phyloP scores from a whole-genome alignment of 2,888 invertebrate genomes.

The Lochmaea capreae region DNA sequence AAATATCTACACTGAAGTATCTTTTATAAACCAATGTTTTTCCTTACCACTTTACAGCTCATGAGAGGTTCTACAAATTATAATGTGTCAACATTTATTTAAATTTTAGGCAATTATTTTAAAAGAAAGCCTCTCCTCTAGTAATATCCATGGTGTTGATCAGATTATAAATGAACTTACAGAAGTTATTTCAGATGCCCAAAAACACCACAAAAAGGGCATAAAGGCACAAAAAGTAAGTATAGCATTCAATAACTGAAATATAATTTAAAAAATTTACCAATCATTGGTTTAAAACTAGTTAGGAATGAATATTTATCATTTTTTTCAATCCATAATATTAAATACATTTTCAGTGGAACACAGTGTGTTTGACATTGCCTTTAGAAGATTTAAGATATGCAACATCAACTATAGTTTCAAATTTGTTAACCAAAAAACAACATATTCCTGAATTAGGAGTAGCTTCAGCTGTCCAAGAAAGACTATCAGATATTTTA shows the following conservation, averaged over 20 bases:
- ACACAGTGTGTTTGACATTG: slow-evolving; percentile 85
- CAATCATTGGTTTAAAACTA: no score
- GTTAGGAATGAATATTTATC: no score
- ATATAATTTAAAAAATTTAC: no score
- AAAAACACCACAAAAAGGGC: slow-evolving; percentile 81
- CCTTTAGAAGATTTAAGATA: slow-evolving; percentile 83
- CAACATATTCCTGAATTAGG: slow-evolving; percentile 87
- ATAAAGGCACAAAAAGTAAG: slow-evolving; percentile 90
- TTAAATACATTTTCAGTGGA: slow-evolving; percentile 77
- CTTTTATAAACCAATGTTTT: no score
- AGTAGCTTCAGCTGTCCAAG: slow-evolving; percentile 89
- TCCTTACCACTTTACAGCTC: no score
- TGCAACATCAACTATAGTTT: slow-evolving; percentile 83
- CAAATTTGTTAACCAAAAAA: slow-evolving; percentile 84
- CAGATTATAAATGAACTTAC: slow-evolving; percentile 83
- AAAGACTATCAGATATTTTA: slow-evolving; percentile 84
- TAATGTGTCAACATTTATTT: no score
- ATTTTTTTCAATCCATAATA: no score
- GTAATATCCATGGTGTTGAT: slow-evolving; percentile 69
- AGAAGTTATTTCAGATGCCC: slow-evolving; percentile 77
- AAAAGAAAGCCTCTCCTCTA: slow-evolving; percentile 82
- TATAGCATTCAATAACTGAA: slow-evolving; percentile 5
- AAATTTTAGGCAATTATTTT: slow-evolving; percentile 78
- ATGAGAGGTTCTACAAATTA: no score
- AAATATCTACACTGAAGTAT: no score